These are phyloP conservation scores for Helicoverpa zea DNA, from an alignment of 1,140 invertebrate species.

Conservation along the genomic window DNA sequence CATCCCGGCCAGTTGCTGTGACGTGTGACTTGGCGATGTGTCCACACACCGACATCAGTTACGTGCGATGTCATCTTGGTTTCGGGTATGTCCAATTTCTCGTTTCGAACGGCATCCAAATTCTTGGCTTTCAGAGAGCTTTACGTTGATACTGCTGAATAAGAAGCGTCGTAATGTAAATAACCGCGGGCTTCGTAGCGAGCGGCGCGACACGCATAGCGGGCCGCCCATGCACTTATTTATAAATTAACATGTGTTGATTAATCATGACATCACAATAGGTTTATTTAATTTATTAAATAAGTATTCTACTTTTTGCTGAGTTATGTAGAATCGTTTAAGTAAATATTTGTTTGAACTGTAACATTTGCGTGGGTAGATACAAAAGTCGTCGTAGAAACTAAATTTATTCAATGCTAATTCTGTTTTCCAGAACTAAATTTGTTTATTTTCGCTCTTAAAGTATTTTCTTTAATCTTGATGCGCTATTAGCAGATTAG, in stretches of 20 bases:
- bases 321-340: neutral
- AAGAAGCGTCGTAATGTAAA: constrained; percentile 46
- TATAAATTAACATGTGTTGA: constrained; percentile 5
- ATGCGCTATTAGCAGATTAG: constrained; percentile 27
- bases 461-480: constrained; percentile 23
- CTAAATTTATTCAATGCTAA: constrained; percentile 36
- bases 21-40: constrained; percentile 70
- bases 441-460: constrained; percentile 24
- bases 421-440: constrained; percentile 16
- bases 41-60: constrained; percentile 53
- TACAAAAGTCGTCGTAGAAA: constrained; percentile 17
- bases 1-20: constrained; percentile 44
- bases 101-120: constrained; percentile 53
- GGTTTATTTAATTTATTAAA: neutral
- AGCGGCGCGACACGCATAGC: constrained; percentile 43
- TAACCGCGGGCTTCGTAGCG: constrained; percentile 33
- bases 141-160: constrained; percentile 56
- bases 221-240: neutral
- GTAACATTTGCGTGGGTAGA: neutral
- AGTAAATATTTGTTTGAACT: constrained; percentile 9
- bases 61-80: constrained; percentile 71
- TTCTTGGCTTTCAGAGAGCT: constrained; percentile 61
- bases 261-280: neutral
- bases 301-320: constrained; percentile 1
- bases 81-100: constrained; percentile 75